phyloP scores from a whole-genome alignment of 2,888 invertebrate genomes.

The Drosophila prolongata region DNA sequence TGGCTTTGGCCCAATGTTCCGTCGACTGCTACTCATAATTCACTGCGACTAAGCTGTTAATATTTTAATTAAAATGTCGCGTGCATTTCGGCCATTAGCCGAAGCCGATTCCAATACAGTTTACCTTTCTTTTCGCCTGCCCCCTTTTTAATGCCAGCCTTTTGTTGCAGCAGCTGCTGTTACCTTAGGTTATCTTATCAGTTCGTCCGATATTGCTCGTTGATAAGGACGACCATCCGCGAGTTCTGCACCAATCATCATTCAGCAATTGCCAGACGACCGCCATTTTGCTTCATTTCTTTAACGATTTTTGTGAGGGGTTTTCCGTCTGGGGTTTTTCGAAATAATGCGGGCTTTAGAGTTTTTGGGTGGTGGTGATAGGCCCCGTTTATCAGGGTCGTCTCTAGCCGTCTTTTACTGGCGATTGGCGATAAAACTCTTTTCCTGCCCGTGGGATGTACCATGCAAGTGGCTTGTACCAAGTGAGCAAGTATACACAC shows the following conservation, averaged over 20 bases:
- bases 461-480: constrained; percentile 9
- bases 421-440: constrained; percentile 24
- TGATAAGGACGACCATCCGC: constrained; percentile 49
- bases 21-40: constrained; percentile 15
- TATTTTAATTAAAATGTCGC: constrained; percentile 75
- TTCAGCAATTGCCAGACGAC: constrained; percentile 30
- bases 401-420: constrained; percentile 9
- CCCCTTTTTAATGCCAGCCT: neutral
- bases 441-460: constrained; percentile 6
- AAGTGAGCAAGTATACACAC: neutral
- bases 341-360: constrained; percentile 27
- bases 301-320: constrained; percentile 8
- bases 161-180: neutral
- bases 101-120: constrained; percentile 2
- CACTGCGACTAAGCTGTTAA: constrained; percentile 32
- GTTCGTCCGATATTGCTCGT: constrained; percentile 58
- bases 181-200: constrained; percentile 61
- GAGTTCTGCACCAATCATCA: constrained; percentile 59
- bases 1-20: neutral
- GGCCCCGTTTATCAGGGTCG: constrained; percentile 17
- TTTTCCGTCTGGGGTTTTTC: constrained; percentile 1
- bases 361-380: neutral
- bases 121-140: neutral
- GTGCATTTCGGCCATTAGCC: constrained; percentile 48
- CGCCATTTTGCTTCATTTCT: constrained; percentile 69